These are phyloP conservation scores for Habrosyne pyritoides DNA, from an alignment of 2,888 invertebrate genomes.

Conservation along the genomic window DNA sequence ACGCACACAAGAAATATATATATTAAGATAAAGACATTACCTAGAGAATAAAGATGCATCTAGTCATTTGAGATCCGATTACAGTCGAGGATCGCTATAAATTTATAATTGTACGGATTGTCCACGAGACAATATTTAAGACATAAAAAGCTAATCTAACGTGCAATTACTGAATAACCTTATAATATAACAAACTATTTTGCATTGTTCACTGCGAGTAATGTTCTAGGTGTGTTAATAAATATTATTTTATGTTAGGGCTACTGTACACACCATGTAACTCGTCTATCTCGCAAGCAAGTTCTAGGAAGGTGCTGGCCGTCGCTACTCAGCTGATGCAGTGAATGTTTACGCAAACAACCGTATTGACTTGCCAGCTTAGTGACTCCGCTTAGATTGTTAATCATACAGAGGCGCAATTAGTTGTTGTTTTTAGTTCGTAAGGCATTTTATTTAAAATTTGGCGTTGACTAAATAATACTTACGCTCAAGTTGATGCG, in stretches of 20 bases:
- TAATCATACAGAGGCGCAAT: slow-evolving; percentile 10
- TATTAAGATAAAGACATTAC: too few species aligned
- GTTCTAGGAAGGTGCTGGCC: slow-evolving; percentile 11
- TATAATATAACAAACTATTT: too few species aligned
- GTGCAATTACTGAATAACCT: too few species aligned
- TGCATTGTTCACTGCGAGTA: neutral
- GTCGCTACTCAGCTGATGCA: slow-evolving; percentile 46
- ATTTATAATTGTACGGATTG: too few species aligned
- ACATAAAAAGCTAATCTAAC: too few species aligned
- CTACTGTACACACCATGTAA: neutral
- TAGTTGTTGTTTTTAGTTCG: neutral
- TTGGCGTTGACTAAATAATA: neutral
- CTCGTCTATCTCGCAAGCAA: slow-evolving; percentile 11
- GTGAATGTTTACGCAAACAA: slow-evolving; percentile 66
- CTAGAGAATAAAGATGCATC: too few species aligned
- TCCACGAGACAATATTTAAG: too few species aligned
- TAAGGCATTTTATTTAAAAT: neutral
- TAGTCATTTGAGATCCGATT: too few species aligned
- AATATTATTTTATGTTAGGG: neutral
- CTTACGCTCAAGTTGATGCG: neutral
- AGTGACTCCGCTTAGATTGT: slow-evolving; percentile 57
- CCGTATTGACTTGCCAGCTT: slow-evolving; percentile 65
- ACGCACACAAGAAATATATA: too few species aligned
- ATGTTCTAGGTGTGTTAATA: too few species aligned
- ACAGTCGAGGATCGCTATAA: too few species aligned